Evolutionary conservation across 1,140 invertebrate species (phyloP), one percentile per base, ranked within the genome.

Genomic region (Nasonia giraulti): DNA sequence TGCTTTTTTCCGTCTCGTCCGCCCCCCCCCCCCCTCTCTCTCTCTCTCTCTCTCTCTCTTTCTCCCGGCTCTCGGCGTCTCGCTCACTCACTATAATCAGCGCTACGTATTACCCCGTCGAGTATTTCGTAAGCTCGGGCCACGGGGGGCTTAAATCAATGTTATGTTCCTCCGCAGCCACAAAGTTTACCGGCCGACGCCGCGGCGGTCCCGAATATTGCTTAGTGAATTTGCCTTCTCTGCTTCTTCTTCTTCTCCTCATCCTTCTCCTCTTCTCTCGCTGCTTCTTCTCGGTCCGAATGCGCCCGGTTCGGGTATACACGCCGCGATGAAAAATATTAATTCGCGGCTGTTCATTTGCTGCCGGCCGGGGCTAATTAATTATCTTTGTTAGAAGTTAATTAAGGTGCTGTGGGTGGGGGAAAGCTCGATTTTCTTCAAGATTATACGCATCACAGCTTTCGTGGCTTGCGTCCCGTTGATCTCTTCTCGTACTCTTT

Each of bases 131-230:
- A 85, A 85, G 69, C 47, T 62, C 74, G 73, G 77, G 27, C 66
- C 78, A 78, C 79, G n/a, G 7, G 31, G 44, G 76, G 50, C 84
- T 87, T 87, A 87, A 85, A 85, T 83, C 86, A 85, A 87, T 87
- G 82, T 87, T 85, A 87, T 87, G 78, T 69, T 66, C 62, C 2
- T 50, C 82, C 75, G 40, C 40, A 23, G 74, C 82, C 82, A 69
- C 82, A 83, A 76, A 83, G 73, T 68, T 81, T 81, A 73, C 12
- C 80, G 44, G 40, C 66, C 37, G 66, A 31, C 80, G 27, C 31
- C 44, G 74, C 76, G 69, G 69, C 76, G 76, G 66, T 73, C 40
- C 83, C 68, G 71, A 84, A 84, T 84, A 84, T 80, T 84, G 78
- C 83, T 84, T 66, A 71, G 77, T 75, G 78, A 84, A 80, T 80